These are phyloP conservation scores for Platerodrilus igneus DNA, from an alignment of 2,888 invertebrate species.

Conservation along the genomic window DNA sequence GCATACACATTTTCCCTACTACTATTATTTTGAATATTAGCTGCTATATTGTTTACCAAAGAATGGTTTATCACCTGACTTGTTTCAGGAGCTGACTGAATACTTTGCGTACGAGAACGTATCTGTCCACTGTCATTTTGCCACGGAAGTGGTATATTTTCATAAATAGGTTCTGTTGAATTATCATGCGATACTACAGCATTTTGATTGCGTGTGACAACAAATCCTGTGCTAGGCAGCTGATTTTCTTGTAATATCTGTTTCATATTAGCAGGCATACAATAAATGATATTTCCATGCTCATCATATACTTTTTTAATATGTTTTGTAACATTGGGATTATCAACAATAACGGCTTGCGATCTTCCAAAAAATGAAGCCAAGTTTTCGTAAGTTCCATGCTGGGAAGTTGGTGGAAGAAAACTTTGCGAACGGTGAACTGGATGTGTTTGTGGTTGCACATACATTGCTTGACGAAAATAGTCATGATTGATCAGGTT, in stretches of 20 bases:
- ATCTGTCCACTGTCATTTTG: conserved; percentile 43
- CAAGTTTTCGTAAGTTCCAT: conserved; percentile 70
- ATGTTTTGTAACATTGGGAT: conserved; percentile 56
- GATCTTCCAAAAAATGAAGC: conserved; percentile 54
- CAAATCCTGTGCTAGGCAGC: conserved; percentile 46
- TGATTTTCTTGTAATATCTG: conserved; percentile 46
- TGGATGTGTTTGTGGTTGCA: conserved; percentile 38
- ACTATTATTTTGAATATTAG: conserved; percentile 31
- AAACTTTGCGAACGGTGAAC: conserved; percentile 46
- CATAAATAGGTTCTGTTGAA: conserved; percentile 72
- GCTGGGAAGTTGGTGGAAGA: conserved; percentile 48
- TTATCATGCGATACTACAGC: conserved; percentile 44
- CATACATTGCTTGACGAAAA: conserved; percentile 34
- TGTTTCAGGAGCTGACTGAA: conserved; percentile 66
- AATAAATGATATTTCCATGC: conserved; percentile 60
- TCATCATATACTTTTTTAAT: conserved; percentile 61
- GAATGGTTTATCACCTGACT: conserved; percentile 41
- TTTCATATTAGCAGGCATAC: conserved; percentile 54
- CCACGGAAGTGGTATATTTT: conserved; percentile 73
- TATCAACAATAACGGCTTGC: conserved; percentile 52
- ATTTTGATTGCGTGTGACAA: conserved; percentile 52
- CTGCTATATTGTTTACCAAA: conserved; percentile 36
- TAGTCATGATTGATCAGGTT: conserved; percentile 54
- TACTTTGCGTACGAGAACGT: conserved; percentile 59
- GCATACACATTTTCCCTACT: conserved; percentile 44